Evolutionary conservation across 2,888 invertebrate genomes (phyloP).

Genomic region (Epiblema foenella): DNA sequence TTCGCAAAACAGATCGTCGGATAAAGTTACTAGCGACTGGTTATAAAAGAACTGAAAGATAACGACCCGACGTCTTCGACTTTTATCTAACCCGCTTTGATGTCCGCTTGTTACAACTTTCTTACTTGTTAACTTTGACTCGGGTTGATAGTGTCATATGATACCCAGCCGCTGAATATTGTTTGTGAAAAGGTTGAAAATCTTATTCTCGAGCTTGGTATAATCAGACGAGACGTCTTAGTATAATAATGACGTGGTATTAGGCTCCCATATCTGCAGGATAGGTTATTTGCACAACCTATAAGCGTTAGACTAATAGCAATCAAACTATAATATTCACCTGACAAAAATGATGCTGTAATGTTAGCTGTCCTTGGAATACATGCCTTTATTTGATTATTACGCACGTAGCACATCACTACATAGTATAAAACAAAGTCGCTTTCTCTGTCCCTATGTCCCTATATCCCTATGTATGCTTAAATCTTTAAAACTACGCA

Average conservation of each 20-base stretch:
- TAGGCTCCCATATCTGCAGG: no score
- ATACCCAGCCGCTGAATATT: slow-evolving; percentile 46
- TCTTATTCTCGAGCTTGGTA: background rate
- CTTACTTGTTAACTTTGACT: slow-evolving; percentile 59
- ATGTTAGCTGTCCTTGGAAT: no score
- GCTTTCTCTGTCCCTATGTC: no score
- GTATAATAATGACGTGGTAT: background rate
- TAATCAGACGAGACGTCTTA: background rate
- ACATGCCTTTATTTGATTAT: no score
- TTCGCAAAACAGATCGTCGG: slow-evolving; percentile 35
- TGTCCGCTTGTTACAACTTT: slow-evolving; percentile 59
- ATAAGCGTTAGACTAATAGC: no score
- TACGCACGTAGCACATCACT: no score
- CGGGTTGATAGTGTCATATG: slow-evolving; percentile 51
- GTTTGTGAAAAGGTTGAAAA: slow-evolving; percentile 25
- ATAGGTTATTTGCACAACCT: no score
- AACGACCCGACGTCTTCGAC: slow-evolving; percentile 60
- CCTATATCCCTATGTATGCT: no score
- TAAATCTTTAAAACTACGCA: no score
- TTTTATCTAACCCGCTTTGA: slow-evolving; percentile 56
- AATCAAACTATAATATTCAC: no score
- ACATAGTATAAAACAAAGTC: no score
- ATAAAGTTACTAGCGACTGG: slow-evolving; percentile 49
- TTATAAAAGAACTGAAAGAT: slow-evolving; percentile 60
- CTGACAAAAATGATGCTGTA: no score